Evolutionary conservation across 2,113 vertebrate species (phyloP), one percentile per base, ranked within the genome.

Genomic region (Halcyon malimbica): DNA sequence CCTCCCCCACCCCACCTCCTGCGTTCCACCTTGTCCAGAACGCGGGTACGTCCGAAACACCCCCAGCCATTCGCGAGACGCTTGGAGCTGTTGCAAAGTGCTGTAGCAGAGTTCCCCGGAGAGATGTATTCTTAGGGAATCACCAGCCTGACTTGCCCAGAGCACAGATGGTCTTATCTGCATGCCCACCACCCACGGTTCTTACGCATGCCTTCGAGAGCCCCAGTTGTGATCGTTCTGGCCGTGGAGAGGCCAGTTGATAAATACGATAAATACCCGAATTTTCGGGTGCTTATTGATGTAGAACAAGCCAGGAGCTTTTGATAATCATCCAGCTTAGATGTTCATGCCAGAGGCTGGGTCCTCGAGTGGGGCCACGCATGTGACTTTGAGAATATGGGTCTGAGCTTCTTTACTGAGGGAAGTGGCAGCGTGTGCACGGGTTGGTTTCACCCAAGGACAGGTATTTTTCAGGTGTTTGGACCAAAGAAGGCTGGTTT

Each of bases 351-450:
- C 48, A 31, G 17, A 35, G 69, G 78, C 63, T 35, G 15, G 46
- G 28, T 70, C 54, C 56, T 50, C 4, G 1, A 44, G 57, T 82
- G 65, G 67, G 42, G 41, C 25, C 68, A 21, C 26, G 4, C 4
- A 1, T 2, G 2, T 9, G 39, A 0, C 50, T 57, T 35, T 10
- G 70, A 69, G 70, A 24, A 37, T 23, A 17, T 6, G 42, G 31
- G n/a, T n/a, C 60, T 19, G 59, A 51, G 75, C 65, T 67, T 13
- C 59, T 68, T 33, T 33, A 2, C 50, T 5, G 65, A 64, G 65
- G 60, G 42, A 50, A 19, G 84, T 2, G 33, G 9, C 70, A 83
- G 46, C 4, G 25, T 63, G 71, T 77, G 64, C 79, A 20, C 16
- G 76, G 65, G 26, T 28, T 16, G 35, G 53, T 76, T 83, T 18